phyloP scores from a whole-genome alignment of 2,888 invertebrate species.

The Incurvaria masculella region DNA sequence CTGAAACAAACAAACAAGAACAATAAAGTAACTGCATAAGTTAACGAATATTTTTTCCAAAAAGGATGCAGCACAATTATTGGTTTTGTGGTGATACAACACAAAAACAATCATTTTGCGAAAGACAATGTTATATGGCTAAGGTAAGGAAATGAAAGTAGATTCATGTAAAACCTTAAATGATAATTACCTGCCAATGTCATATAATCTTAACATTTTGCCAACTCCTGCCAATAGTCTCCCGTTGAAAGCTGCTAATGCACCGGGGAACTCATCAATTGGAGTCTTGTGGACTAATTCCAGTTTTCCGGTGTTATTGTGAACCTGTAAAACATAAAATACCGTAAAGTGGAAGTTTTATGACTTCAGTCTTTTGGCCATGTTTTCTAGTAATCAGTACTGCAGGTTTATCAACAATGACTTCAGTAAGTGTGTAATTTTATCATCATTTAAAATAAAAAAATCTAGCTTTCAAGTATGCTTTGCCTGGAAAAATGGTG shows the following conservation, averaged over 20 bases:
- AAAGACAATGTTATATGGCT: no score
- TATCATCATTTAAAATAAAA: constrained; percentile 34
- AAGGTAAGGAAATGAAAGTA: no score
- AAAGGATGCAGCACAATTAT: no score
- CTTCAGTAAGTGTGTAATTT: constrained; percentile 23
- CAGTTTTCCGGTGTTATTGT: constrained; percentile 75
- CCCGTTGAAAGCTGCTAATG: constrained; percentile 89
- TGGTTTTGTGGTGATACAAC: no score
- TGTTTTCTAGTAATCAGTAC: constrained; percentile 24
- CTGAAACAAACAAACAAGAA: constrained; percentile 12
- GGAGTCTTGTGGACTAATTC: constrained; percentile 93
- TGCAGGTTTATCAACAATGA: constrained; percentile 33
- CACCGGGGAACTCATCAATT: constrained; percentile 88
- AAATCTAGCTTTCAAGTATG: no score
- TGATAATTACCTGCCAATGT: constrained; percentile 90
- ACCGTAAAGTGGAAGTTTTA: constrained; percentile 9
- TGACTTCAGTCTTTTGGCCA: not conserved
- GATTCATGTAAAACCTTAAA: constrained; percentile 14
- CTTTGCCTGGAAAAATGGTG: no score
- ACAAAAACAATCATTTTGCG: no score
- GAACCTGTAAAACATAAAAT: constrained; percentile 40
- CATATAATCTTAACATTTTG: constrained; percentile 87
- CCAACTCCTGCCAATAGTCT: constrained; percentile 91
- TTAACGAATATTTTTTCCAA: not conserved
- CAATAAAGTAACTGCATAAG: not conserved